Evolutionary conservation across 1,140 invertebrate species (phyloP).

Genomic region (Bombyx mandarina): DNA sequence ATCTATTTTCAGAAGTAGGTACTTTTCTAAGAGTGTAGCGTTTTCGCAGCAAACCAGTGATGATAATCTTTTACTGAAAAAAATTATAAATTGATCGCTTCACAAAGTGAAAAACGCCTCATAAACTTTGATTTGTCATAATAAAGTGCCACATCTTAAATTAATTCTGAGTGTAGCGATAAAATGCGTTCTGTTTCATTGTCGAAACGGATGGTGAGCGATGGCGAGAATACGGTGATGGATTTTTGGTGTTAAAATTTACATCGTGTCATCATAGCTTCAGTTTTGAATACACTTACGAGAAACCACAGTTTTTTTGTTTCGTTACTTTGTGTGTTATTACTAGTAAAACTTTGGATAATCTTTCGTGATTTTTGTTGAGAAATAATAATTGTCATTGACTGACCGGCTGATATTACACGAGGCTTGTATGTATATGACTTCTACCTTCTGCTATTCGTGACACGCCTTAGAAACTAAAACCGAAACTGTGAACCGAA

Average conservation of each 20-base stretch:
- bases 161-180: slow-evolving; percentile 49
- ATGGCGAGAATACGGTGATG: slow-evolving; percentile 70
- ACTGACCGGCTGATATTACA: slow-evolving; percentile 71
- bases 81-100: slow-evolving; percentile 68
- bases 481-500: slow-evolving; percentile 64
- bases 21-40: slow-evolving; percentile 67
- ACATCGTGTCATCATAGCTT: slow-evolving; percentile 64
- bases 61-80: slow-evolving; percentile 66
- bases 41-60: slow-evolving; percentile 69
- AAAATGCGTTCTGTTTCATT: slow-evolving; percentile 65
- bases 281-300: slow-evolving; percentile 50
- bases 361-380: slow-evolving; percentile 49
- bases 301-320: slow-evolving; percentile 47
- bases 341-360: slow-evolving; percentile 39
- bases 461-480: slow-evolving; percentile 70
- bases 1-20: slow-evolving; percentile 71
- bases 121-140: slow-evolving; percentile 46
- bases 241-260: slow-evolving; percentile 71
- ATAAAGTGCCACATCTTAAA: slow-evolving; percentile 52
- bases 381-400: slow-evolving; percentile 65
- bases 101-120: slow-evolving; percentile 44
- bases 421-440: slow-evolving; percentile 69
- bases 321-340: slow-evolving; percentile 50
- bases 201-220: slow-evolving; percentile 65
- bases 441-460: slow-evolving; percentile 67